Evolutionary conservation across 2,888 invertebrate species (phyloP).

Genomic region (Pecten maximus): DNA sequence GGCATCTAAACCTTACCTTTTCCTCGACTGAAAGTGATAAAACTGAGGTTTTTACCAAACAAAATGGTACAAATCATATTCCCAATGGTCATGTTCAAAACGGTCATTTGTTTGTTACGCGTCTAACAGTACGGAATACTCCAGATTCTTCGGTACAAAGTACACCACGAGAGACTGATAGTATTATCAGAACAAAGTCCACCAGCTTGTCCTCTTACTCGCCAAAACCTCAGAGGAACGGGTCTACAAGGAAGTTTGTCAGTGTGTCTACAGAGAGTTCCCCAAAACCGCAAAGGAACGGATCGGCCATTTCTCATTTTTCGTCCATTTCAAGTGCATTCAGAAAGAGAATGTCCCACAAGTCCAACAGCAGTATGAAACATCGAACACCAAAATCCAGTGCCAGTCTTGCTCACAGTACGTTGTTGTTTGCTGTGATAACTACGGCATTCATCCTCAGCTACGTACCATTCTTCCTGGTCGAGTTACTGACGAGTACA

Average conservation of each 20-base stretch:
- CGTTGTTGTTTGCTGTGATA: conserved; percentile 47
- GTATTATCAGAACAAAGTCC: not conserved
- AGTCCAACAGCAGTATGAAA: not conserved
- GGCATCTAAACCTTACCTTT: not conserved
- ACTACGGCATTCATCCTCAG: conserved; percentile 50
- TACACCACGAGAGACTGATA: not conserved
- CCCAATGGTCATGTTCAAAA: not conserved
- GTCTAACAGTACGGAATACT: not conserved
- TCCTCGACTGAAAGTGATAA: not conserved
- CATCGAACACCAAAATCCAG: conserved; percentile 34
- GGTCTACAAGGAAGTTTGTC: not conserved
- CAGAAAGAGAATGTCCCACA: not conserved
- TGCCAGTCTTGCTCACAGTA: conserved; percentile 35
- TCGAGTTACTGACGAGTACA: conserved; percentile 44
- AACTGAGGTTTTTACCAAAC: not conserved
- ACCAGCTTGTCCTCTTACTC: no score
- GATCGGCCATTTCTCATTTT: not conserved
- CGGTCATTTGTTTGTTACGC: not conserved
- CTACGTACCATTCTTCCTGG: conserved; percentile 47
- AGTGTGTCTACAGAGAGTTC: not conserved
- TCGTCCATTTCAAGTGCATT: not conserved
- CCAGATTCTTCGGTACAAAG: not conserved
- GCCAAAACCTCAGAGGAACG: no score
- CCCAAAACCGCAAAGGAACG: not conserved
- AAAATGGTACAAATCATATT: not conserved